These are phyloP conservation scores for Buceros bicornis DNA, from an alignment of 2,797 vertebrate species.

Conservation along the genomic window DNA sequence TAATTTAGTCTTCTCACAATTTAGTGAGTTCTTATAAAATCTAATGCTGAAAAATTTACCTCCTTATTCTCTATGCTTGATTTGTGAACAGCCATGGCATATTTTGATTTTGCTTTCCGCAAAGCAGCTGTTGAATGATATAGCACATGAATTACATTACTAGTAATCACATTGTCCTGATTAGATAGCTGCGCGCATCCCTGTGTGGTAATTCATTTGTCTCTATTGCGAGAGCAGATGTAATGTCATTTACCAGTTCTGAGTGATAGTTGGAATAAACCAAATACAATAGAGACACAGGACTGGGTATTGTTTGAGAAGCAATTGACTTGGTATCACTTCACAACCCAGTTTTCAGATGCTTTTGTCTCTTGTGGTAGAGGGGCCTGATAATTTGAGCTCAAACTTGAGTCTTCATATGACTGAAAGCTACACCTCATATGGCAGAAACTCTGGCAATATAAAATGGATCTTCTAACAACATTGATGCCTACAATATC, in stretches of 20 bases:
- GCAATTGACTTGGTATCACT: neutral
- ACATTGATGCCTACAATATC: neutral
- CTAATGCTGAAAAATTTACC: neutral
- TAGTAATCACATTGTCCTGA: slow-evolving; percentile 6
- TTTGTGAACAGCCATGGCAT: neutral
- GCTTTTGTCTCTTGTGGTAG: neutral
- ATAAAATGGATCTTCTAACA: neutral
- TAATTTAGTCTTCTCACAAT: neutral
- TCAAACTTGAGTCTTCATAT: neutral
- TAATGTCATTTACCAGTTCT: slow-evolving; percentile 52
- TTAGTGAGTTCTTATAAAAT: neutral
- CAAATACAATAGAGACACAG: neutral
- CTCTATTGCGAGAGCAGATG: slow-evolving; percentile 1
- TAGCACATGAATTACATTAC: neutral
- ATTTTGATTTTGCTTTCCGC: slow-evolving; percentile 5
- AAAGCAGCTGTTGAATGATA: slow-evolving; percentile 2
- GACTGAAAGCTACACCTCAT: accelerated
- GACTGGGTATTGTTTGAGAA: neutral
- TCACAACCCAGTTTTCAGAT: neutral
- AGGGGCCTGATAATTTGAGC: neutral
- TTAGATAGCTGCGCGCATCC: neutral
- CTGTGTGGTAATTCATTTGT: slow-evolving; percentile 28
- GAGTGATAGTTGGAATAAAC: slow-evolving; percentile 24
- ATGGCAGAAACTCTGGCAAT: neutral
- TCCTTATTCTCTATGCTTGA: neutral